Evolutionary conservation across 2,888 invertebrate genomes (phyloP).

Genomic region (Hydroisotoma schaefferi): DNA sequence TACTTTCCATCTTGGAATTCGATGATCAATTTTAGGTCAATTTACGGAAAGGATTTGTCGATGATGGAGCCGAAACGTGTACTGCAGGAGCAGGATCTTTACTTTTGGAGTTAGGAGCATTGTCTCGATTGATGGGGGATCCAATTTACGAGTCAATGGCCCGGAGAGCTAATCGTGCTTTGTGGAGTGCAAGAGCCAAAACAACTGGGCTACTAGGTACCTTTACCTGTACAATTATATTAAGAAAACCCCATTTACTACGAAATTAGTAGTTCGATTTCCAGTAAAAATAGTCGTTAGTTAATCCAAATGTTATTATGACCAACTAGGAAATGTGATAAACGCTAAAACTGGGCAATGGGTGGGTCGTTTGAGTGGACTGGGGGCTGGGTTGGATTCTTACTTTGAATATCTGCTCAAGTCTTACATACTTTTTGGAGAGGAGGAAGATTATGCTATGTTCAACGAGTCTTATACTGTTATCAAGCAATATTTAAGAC

Average conservation of each 20-base stretch:
- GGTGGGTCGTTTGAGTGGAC: slow-evolving; percentile 59
- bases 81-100: slow-evolving; percentile 63
- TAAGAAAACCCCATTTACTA: background rate
- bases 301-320: background rate
- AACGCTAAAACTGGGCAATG: slow-evolving; percentile 63
- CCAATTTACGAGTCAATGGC: slow-evolving; percentile 61
- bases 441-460: slow-evolving; percentile 57
- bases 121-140: slow-evolving; percentile 60
- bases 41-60: slow-evolving; percentile 56
- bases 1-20: background rate
- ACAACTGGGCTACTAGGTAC: slow-evolving; percentile 60
- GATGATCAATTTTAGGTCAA: slow-evolving; percentile 54
- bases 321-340: slow-evolving; percentile 59
- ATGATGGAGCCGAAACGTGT: slow-evolving; percentile 59
- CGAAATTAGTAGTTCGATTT: background rate
- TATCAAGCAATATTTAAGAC: slow-evolving; percentile 59
- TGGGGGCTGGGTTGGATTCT: slow-evolving; percentile 63
- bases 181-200: slow-evolving; percentile 58
- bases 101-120: slow-evolving; percentile 61
- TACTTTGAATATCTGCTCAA: slow-evolving; percentile 63
- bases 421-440: slow-evolving; percentile 62
- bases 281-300: too few species aligned
- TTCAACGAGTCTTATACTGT: slow-evolving; percentile 59
- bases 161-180: slow-evolving; percentile 56
- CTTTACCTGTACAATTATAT: background rate